Evolutionary conservation across 53 echinoderm and acorn worm species (phyloP), one percentile per base, ranked within the genome.

Genomic region (Astropecten irregularis): DNA sequence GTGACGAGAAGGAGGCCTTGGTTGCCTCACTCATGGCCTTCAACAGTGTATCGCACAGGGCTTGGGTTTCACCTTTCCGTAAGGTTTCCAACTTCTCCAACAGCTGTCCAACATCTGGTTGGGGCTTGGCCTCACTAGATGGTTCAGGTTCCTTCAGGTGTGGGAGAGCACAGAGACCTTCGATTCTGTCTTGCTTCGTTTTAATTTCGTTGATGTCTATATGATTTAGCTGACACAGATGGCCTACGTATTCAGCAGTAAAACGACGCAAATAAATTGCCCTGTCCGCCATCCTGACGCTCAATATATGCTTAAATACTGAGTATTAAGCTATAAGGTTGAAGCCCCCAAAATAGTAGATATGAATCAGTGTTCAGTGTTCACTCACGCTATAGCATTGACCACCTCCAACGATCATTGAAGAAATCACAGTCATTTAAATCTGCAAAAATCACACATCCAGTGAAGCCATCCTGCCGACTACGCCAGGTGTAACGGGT

Each of bases 401-500:
- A 27, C 9, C 28, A 46, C 15, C 51, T 66, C n/a, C n/a, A n/a
- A n/a, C n/a, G n/a, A n/a, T n/a, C n/a, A n/a, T n/a, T n/a, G n/a
- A n/a, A n/a, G n/a, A n/a, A n/a, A n/a, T n/a, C n/a, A n/a, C 32
- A 32, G 30, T 22, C 25, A 2, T 11, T 15, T 3, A 44, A 68
- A 32, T 34, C 32, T 35, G 2, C n/a, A 3, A 2, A 73, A 73
- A 55, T 73, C 73, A 53, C 55, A 15, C 19, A 18, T 20, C 40
- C n/a, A 19, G n/a, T 35, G 34, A 52, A 55, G 37, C n/a, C 36
- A 73, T 73, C 73, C 73, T 73, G 73, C 53, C 73, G 73, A 73
- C 34, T 73, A 48, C 52, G 73, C 53, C 73, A 52, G 34, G 55
- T 52, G 53, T 53, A 73, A 51, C 52, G 35, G n/a, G n/a, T n/a